Conservation (phyloP, 2,113 vertebrate species). For the Bufo gargarizans region DNA sequence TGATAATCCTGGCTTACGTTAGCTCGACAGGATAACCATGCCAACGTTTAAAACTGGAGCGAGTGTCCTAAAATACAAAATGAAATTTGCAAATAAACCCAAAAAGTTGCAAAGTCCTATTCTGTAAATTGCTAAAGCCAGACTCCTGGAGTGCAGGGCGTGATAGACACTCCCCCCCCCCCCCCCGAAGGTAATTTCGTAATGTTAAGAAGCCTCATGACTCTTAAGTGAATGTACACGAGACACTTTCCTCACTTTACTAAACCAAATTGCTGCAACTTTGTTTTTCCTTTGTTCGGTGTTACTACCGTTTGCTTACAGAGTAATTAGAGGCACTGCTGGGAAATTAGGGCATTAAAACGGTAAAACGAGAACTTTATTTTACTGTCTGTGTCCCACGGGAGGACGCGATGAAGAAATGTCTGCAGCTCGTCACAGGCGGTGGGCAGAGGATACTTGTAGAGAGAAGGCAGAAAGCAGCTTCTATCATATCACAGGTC, state of each 20-base stretch:
- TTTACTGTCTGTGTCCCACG: conserved; percentile 10
- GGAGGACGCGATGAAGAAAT: conserved; percentile 24
- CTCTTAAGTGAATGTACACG: not conserved
- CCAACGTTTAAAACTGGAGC: too few species aligned
- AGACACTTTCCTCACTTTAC: not conserved
- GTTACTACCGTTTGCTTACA: conserved; percentile 14
- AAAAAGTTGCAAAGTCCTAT: too few species aligned
- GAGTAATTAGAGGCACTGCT: conserved; percentile 40
- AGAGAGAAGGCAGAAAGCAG: not conserved
- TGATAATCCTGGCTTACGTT: too few species aligned
- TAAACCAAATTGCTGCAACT: not conserved
- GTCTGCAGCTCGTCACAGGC: conserved; percentile 24
- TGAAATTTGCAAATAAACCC: too few species aligned
- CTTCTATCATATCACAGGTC: conserved; percentile 18
- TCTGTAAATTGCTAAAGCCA: too few species aligned
- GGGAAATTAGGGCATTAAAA: conserved; percentile 33
- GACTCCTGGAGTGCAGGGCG: too few species aligned
- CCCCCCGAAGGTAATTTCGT: too few species aligned
- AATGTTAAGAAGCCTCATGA: not conserved
- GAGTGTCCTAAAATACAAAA: too few species aligned
- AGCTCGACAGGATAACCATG: too few species aligned
- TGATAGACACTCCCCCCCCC: too few species aligned
- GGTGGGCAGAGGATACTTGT: conserved; percentile 25
- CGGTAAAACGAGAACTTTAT: conserved; percentile 22
- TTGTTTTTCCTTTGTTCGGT: conserved; percentile 27